Evolutionary conservation across 2,888 invertebrate species (phyloP).

Genomic region (Leuctra nigra): DNA sequence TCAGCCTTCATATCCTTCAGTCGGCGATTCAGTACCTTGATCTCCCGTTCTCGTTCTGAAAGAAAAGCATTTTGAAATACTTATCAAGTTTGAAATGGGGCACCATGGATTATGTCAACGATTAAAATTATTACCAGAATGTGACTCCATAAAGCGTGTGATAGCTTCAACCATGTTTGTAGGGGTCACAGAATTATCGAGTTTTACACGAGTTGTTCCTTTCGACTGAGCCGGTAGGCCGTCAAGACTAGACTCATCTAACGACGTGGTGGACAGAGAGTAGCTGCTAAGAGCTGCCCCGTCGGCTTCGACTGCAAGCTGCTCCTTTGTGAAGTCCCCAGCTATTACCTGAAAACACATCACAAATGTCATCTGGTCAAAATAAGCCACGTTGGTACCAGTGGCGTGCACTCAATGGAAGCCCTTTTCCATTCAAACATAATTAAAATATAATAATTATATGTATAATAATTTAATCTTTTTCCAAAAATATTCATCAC

Average conservation of each 20-base stretch:
- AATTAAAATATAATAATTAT: too few species aligned
- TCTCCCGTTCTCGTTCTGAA: constrained; percentile 41
- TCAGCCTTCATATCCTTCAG: constrained; percentile 28
- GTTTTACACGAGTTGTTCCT: constrained; percentile 21
- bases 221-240: constrained; percentile 32
- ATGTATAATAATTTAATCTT: too few species aligned
- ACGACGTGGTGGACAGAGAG: constrained; percentile 35
- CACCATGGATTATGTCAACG: neutral
- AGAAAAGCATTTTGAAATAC: constrained; percentile 25
- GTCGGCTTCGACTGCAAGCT: constrained; percentile 25
- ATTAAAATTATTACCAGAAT: constrained; percentile 38
- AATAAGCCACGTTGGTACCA: too few species aligned
- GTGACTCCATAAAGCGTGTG: constrained; percentile 36
- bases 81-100: neutral
- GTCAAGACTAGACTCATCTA: constrained; percentile 42
- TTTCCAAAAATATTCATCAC: too few species aligned
- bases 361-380: too few species aligned
- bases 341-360: constrained; percentile 31
- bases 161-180: constrained; percentile 38
- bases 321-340: constrained; percentile 27
- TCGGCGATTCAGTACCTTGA: constrained; percentile 36
- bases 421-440: too few species aligned
- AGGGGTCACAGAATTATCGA: constrained; percentile 25
- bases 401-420: too few species aligned
- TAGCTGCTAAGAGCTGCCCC: constrained; percentile 15